Conservation (phyloP, 1,140 invertebrate genomes). For the Mamestra configurata region DNA sequence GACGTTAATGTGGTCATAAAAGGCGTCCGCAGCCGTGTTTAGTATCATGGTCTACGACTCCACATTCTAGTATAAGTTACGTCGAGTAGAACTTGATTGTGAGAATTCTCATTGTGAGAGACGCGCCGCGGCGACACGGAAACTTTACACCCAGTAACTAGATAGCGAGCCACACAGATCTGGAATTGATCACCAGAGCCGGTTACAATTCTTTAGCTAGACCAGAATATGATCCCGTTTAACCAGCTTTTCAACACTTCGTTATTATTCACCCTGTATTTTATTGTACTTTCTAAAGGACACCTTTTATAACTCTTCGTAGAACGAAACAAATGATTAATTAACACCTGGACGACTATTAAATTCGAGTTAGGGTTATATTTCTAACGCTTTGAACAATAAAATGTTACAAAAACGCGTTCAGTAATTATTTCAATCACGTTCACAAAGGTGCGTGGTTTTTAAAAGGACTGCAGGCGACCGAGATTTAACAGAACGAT, state of each 20-base stretch:
- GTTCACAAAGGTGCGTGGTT: conserved; percentile 23
- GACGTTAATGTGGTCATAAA: conserved; percentile 48
- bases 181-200: conserved; percentile 69
- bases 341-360: conserved; percentile 72
- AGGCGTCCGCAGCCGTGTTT: conserved; percentile 37
- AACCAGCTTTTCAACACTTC: conserved; percentile 42
- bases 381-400: conserved; percentile 53
- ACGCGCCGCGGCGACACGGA: conserved; percentile 65
- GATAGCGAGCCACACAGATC: conserved; percentile 66
- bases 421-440: conserved; percentile 54
- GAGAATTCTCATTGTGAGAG: conserved; percentile 73
- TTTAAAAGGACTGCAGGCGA: conserved; percentile 9
- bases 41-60: conserved; percentile 27
- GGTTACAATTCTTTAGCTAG: conserved; percentile 43
- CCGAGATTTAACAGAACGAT: background rate
- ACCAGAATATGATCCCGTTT: conserved; percentile 49
- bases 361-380: conserved; percentile 64
- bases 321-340: conserved; percentile 70
- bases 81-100: conserved; percentile 69
- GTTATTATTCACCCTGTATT: background rate
- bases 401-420: conserved; percentile 47
- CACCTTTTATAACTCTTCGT: conserved; percentile 36
- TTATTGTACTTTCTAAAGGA: background rate
- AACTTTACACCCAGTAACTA: conserved; percentile 78
- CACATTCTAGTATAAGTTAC: conserved; percentile 72